Conservation (phyloP, 2,113 vertebrate genomes). For the Lagopus leucura region DNA sequence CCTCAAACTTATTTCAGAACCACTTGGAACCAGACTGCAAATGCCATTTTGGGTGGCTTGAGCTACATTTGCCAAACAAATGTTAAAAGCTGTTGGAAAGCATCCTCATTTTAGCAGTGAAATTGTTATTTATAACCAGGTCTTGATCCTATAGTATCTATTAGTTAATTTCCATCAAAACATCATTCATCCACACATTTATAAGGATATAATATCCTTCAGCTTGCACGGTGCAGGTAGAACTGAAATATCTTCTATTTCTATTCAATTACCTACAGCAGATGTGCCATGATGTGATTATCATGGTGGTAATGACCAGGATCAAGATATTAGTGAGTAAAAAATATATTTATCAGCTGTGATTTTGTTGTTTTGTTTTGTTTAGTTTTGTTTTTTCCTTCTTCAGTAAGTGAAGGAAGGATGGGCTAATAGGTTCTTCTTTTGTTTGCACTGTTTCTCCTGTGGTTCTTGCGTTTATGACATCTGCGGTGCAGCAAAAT, state of each 20-base stretch:
- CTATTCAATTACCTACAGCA: background rate
- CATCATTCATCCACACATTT: background rate
- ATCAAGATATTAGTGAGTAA: background rate
- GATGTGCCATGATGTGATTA: background rate
- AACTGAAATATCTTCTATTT: background rate
- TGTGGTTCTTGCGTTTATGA: background rate
- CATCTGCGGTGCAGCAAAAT: background rate
- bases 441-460: background rate
- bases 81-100: background rate
- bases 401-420: background rate
- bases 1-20: background rate
- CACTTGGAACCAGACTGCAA: background rate
- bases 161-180: conserved; percentile 15
- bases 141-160: background rate
- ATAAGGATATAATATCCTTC: background rate
- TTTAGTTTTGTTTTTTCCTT: background rate
- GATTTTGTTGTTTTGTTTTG: background rate
- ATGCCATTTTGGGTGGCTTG: background rate
- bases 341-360: background rate
- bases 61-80: conserved; percentile 14
- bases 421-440: background rate
- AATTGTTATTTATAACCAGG: conserved; percentile 27
- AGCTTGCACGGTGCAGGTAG: background rate
- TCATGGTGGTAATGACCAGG: background rate
- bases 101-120: conserved; percentile 5